Conservation (phyloP, 2,888 invertebrate species). For the Chalcosyrphus nemorum region DNA sequence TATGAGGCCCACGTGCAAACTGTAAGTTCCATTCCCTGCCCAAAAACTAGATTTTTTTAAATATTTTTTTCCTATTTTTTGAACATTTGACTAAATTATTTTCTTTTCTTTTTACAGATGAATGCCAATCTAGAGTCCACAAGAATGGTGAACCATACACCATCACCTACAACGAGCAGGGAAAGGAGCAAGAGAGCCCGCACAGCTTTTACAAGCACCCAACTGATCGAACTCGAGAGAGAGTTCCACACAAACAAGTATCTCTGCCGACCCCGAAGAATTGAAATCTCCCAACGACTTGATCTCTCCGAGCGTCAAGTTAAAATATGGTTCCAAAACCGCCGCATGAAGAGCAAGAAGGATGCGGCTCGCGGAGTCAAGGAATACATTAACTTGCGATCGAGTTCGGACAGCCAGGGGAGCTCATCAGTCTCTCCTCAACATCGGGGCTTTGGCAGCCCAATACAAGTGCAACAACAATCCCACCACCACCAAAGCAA, state of each 20-base stretch:
- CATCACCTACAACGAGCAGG: slow-evolving; percentile 25
- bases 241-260: slow-evolving; percentile 98
- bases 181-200: slow-evolving; percentile 88
- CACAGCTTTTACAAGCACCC: slow-evolving; percentile 97
- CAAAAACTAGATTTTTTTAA: neutral
- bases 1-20: slow-evolving; percentile 55
- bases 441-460: slow-evolving; percentile 26
- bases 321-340: slow-evolving; percentile 93
- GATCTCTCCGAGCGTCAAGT: slow-evolving; percentile 93
- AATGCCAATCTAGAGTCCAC: slow-evolving; percentile 36
- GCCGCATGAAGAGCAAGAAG: slow-evolving; percentile 90
- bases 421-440: slow-evolving; percentile 50
- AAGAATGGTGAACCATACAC: neutral
- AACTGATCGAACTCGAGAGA: slow-evolving; percentile 96
- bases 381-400: slow-evolving; percentile 28
- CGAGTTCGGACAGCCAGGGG: slow-evolving; percentile 38
- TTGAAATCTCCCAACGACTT: slow-evolving; percentile 97
- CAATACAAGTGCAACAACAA: slow-evolving; percentile 13
- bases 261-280: slow-evolving; percentile 94
- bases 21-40: slow-evolving; percentile 39
- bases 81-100: slow-evolving; percentile 25
- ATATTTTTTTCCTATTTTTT: neutral
- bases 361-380: slow-evolving; percentile 69
- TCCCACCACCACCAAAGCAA: neutral
- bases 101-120: slow-evolving; percentile 55